Conservation (phyloP, 2,797 vertebrate species). For the Lagorchestes hirsutus region DNA sequence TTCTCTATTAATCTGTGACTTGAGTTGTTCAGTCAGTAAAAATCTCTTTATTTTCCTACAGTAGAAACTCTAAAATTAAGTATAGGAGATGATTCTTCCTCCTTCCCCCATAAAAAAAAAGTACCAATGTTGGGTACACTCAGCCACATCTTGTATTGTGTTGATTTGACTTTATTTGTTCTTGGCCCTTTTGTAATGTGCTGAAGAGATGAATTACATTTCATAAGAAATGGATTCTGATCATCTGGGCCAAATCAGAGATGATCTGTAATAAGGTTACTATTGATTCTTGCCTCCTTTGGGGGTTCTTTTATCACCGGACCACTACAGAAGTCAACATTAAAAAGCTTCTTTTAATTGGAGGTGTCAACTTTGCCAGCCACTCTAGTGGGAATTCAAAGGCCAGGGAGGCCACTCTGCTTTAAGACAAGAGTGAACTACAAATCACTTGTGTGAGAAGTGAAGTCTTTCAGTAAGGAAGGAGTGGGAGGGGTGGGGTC, state of each 20-base stretch:
- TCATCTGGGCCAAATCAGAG: constrained; percentile 61
- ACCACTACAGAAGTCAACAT: constrained; percentile 61
- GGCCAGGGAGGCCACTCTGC: not conserved
- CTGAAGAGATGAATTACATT: constrained; percentile 71
- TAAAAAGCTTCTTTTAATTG: constrained; percentile 66
- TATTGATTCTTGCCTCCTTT: constrained; percentile 72
- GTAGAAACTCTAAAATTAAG: constrained; percentile 32
- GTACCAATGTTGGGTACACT: not conserved
- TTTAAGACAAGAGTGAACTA: not conserved
- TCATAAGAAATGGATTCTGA: constrained; percentile 69
- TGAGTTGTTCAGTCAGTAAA: constrained; percentile 45
- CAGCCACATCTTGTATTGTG: not conserved
- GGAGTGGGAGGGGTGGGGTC: not conserved
- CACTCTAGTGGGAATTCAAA: constrained; percentile 41
- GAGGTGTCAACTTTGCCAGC: constrained; percentile 40
- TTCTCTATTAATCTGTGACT: constrained; percentile 16
- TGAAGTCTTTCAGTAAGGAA: not conserved
- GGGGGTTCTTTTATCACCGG: constrained; percentile 57
- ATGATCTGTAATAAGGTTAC: constrained; percentile 69
- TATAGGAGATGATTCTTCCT: not conserved
- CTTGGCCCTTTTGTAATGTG: constrained; percentile 51
- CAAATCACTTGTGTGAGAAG: not conserved
- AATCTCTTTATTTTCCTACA: not conserved
- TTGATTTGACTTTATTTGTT: not conserved
- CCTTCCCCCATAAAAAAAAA: not conserved